Evolutionary conservation across 2,113 vertebrate species (phyloP).

Genomic region (Eurypyga helias): DNA sequence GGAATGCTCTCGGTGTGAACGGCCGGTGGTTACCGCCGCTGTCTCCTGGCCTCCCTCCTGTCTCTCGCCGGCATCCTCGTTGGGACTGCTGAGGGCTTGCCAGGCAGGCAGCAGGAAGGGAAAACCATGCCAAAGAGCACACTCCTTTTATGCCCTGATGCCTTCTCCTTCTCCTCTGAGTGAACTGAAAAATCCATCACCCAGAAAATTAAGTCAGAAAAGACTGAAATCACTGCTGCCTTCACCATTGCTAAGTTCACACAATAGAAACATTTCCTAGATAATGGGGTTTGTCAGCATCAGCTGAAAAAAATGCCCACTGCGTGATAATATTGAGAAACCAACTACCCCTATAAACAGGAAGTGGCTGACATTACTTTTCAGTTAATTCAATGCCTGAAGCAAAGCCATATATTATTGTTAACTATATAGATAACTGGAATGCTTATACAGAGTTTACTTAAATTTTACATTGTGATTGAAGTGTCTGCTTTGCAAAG

Average conservation of each 20-base stretch:
- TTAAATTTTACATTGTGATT: not conserved
- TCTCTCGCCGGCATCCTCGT: not conserved
- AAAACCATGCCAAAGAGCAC: not conserved
- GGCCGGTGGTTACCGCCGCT: accelerated
- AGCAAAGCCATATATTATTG: not conserved
- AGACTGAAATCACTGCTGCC: not conserved
- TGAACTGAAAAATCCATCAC: not conserved
- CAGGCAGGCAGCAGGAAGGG: not conserved
- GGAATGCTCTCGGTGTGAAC: accelerated
- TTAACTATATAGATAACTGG: not conserved
- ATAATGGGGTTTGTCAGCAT: conserved; percentile 26
- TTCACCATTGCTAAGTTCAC: not conserved
- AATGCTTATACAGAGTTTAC: not conserved
- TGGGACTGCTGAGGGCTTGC: accelerated
- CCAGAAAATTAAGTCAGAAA: conserved; percentile 9
- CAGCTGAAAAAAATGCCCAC: not conserved
- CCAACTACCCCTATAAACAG: not conserved
- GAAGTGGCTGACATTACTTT: not conserved
- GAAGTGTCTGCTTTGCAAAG: not conserved
- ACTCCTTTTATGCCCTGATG: not conserved
- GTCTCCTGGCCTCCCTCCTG: not conserved
- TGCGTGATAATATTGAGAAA: not conserved
- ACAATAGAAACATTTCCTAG: not conserved
- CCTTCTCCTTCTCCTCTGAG: not conserved
- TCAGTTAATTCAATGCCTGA: not conserved